A percentile compares a stretch with the other conserved stretches of the same genome.
These are phyloP conservation scores for Onychostruthus taczanowskii DNA, from an alignment of 2,113 vertebrate genomes.

Conservation along the genomic window DNA sequence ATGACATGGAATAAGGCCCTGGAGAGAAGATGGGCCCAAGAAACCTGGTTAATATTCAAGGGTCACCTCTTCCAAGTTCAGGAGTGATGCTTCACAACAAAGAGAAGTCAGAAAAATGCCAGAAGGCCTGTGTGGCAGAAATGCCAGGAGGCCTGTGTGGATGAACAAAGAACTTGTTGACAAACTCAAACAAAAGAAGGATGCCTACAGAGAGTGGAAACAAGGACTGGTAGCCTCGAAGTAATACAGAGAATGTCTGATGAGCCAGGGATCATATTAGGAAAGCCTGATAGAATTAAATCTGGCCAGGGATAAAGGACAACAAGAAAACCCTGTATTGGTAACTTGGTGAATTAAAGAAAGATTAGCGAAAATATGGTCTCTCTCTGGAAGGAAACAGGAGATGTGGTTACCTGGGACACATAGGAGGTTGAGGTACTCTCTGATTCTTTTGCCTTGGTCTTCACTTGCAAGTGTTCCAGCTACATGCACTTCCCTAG, in stretches of 20 bases:
- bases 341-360: neutral
- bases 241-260: neutral
- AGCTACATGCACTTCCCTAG: neutral
- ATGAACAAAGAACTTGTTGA: neutral
- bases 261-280: neutral
- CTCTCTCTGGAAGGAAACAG: neutral
- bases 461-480: neutral
- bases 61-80: neutral
- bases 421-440: neutral
- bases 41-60: neutral
- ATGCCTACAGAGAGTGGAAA: neutral
- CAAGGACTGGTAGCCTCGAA: neutral
- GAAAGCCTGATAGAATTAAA: neutral
- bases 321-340: neutral
- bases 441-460: neutral
- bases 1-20: neutral
- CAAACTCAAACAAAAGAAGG: neutral
- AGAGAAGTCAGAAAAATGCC: neutral
- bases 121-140: neutral
- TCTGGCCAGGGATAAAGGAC: neutral
- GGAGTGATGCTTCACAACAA: neutral
- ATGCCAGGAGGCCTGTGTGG: neutral
- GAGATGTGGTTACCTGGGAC: neutral
- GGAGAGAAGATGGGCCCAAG: neutral
- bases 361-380: neutral